Conservation (phyloP, 1,140 invertebrate species). For the Hycleus phaleratus region DNA sequence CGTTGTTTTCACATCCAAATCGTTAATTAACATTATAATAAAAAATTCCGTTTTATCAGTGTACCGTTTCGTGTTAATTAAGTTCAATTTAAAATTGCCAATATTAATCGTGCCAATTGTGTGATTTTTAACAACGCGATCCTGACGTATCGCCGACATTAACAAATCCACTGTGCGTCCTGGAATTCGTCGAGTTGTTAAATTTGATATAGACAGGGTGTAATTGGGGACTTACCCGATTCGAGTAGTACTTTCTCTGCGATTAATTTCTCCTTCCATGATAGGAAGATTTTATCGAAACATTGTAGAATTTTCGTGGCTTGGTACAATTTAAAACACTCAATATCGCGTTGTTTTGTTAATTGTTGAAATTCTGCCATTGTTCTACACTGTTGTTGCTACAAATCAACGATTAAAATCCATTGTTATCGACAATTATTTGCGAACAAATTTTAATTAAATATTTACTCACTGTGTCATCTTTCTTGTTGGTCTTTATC, state of each 20-base stretch:
- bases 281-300: no score
- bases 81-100: background rate
- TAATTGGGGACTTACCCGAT: conserved; percentile 3
- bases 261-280: background rate
- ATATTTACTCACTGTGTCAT: conserved; percentile 1
- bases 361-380: background rate
- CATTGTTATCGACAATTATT: no score
- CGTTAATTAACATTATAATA: background rate
- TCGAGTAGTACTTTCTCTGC: background rate
- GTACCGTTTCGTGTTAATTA: background rate
- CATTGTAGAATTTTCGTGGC: conserved; percentile 1
- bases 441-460: background rate
- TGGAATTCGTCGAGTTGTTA: background rate
- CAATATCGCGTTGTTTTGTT: background rate
- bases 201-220: background rate
- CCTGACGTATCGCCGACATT: background rate
- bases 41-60: background rate
- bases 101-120: background rate
- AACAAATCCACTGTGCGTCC: background rate
- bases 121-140: background rate
- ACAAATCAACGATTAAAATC: no score
- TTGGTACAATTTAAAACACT: conserved; percentile 5
- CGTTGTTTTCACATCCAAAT: background rate
- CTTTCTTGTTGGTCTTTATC: no score
- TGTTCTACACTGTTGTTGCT: background rate